Evolutionary conservation across 2,888 invertebrate genomes (phyloP).

Genomic region (Amiota mariae): DNA sequence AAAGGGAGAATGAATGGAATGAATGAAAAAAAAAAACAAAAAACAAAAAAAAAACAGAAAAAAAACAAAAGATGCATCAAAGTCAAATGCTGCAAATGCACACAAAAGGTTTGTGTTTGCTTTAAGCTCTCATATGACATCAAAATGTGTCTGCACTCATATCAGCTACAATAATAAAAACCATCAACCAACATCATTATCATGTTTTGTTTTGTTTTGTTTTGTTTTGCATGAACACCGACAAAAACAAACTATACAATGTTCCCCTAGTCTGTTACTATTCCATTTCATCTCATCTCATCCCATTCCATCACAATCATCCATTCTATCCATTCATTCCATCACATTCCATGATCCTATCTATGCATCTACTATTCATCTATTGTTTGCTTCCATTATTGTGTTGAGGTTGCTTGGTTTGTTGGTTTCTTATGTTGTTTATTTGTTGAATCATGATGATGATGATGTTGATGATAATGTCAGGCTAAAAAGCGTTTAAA

Average conservation of each 20-base stretch:
- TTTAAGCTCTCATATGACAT: slow-evolving; percentile 14
- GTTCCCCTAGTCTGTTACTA: background rate
- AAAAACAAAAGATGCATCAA: background rate
- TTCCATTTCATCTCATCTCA: too few relatives aligned
- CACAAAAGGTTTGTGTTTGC: slow-evolving; percentile 15
- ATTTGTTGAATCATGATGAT: background rate
- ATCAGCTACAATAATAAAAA: slow-evolving; percentile 26
- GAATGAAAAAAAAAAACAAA: too few relatives aligned
- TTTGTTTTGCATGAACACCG: background rate
- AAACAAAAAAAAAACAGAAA: too few relatives aligned
- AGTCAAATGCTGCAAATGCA: slow-evolving; percentile 1
- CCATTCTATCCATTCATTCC: too few relatives aligned
- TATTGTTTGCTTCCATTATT: slow-evolving; percentile 34
- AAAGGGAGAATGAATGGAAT: background rate
- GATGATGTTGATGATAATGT: slow-evolving; percentile 5
- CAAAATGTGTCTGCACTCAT: slow-evolving; percentile 11
- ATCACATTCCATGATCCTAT: too few relatives aligned
- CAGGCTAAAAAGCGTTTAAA: slow-evolving; percentile 7
- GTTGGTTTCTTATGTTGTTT: background rate
- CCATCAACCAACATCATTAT: background rate
- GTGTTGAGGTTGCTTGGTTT: slow-evolving; percentile 9
- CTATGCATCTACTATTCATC: slow-evolving; percentile 31
- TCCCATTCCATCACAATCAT: too few relatives aligned
- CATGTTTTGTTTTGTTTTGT: too few relatives aligned
- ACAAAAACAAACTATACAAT: slow-evolving; percentile 1